Conservation (phyloP, 1,140 invertebrate genomes). For the Chrysoperla carnea region DNA sequence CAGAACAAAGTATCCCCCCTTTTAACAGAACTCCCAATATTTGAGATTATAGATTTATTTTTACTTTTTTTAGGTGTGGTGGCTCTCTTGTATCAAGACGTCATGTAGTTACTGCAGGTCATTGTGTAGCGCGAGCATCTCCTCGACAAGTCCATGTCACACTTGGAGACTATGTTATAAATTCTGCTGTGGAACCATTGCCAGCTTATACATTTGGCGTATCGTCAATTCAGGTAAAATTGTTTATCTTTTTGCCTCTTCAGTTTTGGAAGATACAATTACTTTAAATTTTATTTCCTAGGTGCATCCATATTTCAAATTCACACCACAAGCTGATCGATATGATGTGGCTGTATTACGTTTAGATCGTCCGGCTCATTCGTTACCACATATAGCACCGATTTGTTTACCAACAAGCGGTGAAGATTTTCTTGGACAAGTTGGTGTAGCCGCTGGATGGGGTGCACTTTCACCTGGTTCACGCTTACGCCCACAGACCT, state of each 20-base stretch:
- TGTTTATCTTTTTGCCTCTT: neutral
- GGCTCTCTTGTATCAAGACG: constrained; percentile 81
- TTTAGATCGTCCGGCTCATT: constrained; percentile 70
- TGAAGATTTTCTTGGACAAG: constrained; percentile 75
- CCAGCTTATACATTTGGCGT: constrained; percentile 84
- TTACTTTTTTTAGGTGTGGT: constrained; percentile 73
- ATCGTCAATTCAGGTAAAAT: constrained; percentile 45
- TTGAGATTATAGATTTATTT: too few relatives aligned
- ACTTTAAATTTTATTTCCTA: constrained; percentile 17
- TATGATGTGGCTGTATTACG: constrained; percentile 85
- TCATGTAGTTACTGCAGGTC: constrained; percentile 90
- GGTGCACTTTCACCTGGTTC: constrained; percentile 78
- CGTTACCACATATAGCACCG: constrained; percentile 82
- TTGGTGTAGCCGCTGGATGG: constrained; percentile 87
- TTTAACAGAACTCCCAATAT: too few relatives aligned
- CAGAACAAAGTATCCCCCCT: too few relatives aligned
- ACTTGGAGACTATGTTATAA: constrained; percentile 84
- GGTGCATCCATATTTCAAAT: constrained; percentile 89
- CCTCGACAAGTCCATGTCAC: constrained; percentile 81
- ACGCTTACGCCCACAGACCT: constrained; percentile 67
- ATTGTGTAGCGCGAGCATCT: constrained; percentile 83
- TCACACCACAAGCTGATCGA: constrained; percentile 76
- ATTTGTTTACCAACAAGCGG: constrained; percentile 84
- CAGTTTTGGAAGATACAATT: too few relatives aligned
- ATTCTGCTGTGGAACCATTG: constrained; percentile 75